A percentile compares a stretch with the other conserved stretches of the same genome.
These are phyloP conservation scores for Apis dorsata DNA, from an alignment of 1,140 invertebrate genomes.

Conservation along the genomic window DNA sequence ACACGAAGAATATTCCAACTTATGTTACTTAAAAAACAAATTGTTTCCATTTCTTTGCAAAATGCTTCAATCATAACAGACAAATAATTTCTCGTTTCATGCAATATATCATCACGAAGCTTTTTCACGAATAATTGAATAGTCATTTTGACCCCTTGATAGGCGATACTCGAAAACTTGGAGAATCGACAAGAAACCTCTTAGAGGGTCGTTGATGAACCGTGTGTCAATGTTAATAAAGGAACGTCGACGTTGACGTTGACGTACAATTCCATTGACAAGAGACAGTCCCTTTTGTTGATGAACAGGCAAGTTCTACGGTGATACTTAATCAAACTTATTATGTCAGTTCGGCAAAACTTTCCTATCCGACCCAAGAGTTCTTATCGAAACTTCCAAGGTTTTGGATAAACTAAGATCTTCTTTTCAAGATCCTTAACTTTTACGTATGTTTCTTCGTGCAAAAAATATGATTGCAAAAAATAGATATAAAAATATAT, in stretches of 20 bases:
- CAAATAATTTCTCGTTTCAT: background rate
- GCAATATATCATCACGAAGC: background rate
- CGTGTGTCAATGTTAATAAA: slow-evolving; percentile 52
- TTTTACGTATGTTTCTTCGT: background rate
- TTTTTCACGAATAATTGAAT: background rate
- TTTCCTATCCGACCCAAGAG: slow-evolving; percentile 31
- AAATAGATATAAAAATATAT: background rate
- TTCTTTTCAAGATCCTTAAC: background rate
- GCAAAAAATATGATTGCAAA: background rate
- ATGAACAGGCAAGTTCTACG: slow-evolving; percentile 35
- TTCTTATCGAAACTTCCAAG: slow-evolving; percentile 52
- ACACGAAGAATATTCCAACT: background rate
- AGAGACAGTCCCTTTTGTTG: slow-evolving; percentile 48
- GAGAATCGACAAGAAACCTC: slow-evolving; percentile 60
- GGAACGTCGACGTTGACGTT: slow-evolving; percentile 32
- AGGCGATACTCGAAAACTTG: slow-evolving; percentile 39
- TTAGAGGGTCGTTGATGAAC: slow-evolving; percentile 48
- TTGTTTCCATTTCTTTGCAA: background rate
- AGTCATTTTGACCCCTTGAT: slow-evolving; percentile 12
- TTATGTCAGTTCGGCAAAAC: slow-evolving; percentile 49
- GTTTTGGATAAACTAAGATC: slow-evolving; percentile 19
- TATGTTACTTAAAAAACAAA: background rate
- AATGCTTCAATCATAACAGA: background rate
- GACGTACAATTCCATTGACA: slow-evolving; percentile 24
- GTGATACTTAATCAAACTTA: slow-evolving; percentile 65